Percentiles rank a stretch among this genome's conserved stretches.
Conservation (phyloP, 1,140 invertebrate genomes). For the Hormaphis cornu region DNA sequence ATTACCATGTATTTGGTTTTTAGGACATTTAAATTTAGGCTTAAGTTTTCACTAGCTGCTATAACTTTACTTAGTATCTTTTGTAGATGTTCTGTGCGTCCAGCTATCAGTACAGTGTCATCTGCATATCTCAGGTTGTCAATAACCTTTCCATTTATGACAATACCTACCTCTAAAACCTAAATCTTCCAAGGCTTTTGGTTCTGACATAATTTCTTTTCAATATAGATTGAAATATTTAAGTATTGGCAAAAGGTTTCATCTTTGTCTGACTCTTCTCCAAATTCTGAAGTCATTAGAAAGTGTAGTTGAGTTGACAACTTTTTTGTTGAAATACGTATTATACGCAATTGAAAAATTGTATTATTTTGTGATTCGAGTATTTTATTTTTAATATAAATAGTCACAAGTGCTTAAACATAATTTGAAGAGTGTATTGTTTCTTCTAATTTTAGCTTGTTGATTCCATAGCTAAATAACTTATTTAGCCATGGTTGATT, state of each 20-base stretch:
- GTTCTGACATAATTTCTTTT: slow-evolving; percentile 21
- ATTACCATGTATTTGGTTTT: slow-evolving; percentile 23
- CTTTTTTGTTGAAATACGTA: neutral
- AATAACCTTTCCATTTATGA: neutral
- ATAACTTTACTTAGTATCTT: slow-evolving; percentile 2
- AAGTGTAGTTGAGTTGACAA: too few species aligned
- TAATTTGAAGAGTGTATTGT: neutral
- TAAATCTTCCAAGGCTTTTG: neutral
- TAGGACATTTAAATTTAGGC: neutral
- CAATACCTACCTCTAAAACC: neutral
- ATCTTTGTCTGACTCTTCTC: slow-evolving; percentile 16
- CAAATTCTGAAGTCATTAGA: neutral
- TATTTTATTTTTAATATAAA: too few species aligned
- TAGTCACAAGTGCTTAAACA: too few species aligned
- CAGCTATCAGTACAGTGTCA: slow-evolving; percentile 16
- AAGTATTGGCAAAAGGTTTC: slow-evolving; percentile 35
- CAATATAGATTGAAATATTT: slow-evolving; percentile 41
- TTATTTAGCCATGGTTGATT: too few species aligned
- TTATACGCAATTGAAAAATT: too few species aligned
- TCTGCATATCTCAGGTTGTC: slow-evolving; percentile 22
- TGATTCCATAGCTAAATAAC: neutral
- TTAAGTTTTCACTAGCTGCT: neutral
- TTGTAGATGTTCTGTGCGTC: neutral
- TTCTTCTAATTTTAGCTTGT: neutral
- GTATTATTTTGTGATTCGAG: too few species aligned